Conservation (phyloP, 2,797 vertebrate genomes). For the Carapus acus region DNA sequence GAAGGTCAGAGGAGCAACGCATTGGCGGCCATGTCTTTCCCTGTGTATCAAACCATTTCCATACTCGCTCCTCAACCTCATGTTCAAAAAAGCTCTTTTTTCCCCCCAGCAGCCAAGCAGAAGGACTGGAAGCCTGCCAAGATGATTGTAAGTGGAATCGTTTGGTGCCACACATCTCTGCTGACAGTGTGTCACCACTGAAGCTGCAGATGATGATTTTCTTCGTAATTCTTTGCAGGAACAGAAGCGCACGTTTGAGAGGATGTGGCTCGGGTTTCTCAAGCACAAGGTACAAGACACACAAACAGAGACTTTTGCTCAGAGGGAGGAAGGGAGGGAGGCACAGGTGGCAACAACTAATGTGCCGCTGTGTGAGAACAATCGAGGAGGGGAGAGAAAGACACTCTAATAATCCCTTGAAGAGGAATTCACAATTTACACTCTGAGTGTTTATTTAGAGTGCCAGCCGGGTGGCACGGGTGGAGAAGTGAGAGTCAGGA, state of each 20-base stretch:
- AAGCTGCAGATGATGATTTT: neutral
- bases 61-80: neutral
- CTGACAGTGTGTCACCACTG: neutral
- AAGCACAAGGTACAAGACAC: constrained; percentile 79
- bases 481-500: no score
- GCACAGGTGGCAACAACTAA: no score
- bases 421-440: no score
- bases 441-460: no score
- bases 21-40: no score
- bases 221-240: constrained; percentile 71
- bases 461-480: no score
- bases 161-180: neutral
- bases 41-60: neutral
- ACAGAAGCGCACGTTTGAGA: constrained; percentile 83
- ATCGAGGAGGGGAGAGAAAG: no score
- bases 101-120: constrained; percentile 65
- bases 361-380: no score
- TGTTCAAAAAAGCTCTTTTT: neutral
- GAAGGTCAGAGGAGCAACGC: constrained; percentile 69
- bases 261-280: constrained; percentile 89
- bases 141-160: constrained; percentile 72
- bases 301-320: no score
- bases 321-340: no score
- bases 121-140: constrained; percentile 84
- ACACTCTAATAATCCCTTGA: no score